Evolutionary conservation across 2,888 invertebrate genomes (phyloP).

Genomic region (Baccha elongata): DNA sequence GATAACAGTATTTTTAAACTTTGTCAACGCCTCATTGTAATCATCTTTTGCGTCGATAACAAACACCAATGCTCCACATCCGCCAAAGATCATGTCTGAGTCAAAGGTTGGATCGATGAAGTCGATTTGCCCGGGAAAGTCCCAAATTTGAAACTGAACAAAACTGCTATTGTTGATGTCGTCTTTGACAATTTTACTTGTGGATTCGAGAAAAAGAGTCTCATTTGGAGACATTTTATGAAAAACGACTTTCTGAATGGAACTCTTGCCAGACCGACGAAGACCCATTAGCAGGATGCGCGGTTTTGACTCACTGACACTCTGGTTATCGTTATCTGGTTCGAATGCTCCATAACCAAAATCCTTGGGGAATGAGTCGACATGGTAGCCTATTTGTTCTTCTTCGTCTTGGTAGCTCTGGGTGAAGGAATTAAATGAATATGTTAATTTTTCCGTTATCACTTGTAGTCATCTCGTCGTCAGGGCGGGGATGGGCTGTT

Average conservation of each 20-base stretch:
- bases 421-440: constrained; percentile 9
- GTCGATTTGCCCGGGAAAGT: constrained; percentile 99
- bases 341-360: constrained; percentile 96
- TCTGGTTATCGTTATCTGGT: constrained; percentile 88
- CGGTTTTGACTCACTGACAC: constrained; percentile 86
- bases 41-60: constrained; percentile 99
- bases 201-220: constrained; percentile 98
- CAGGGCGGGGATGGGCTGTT: constrained; percentile 21
- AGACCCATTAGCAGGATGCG: constrained; percentile 97
- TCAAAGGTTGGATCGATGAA: constrained; percentile 98
- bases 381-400: constrained; percentile 83
- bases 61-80: constrained; percentile 98
- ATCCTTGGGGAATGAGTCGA: constrained; percentile 92
- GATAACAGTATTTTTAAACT: constrained; percentile 95
- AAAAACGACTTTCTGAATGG: constrained; percentile 99
- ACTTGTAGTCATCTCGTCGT: constrained; percentile 5
- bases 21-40: constrained; percentile 96
- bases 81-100: constrained; percentile 97
- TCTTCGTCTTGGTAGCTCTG: constrained; percentile 85
- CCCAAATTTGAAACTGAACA: constrained; percentile 99
- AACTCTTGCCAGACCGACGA: constrained; percentile 98
- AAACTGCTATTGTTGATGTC: constrained; percentile 97
- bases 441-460: constrained; percentile 38
- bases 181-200: constrained; percentile 99
- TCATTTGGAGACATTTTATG: constrained; percentile 99